Percentiles rank a stretch among this genome's conserved stretches.
Evolutionary conservation across 2,888 invertebrate genomes (phyloP).

Genomic region (Gymnocheta viridis): DNA sequence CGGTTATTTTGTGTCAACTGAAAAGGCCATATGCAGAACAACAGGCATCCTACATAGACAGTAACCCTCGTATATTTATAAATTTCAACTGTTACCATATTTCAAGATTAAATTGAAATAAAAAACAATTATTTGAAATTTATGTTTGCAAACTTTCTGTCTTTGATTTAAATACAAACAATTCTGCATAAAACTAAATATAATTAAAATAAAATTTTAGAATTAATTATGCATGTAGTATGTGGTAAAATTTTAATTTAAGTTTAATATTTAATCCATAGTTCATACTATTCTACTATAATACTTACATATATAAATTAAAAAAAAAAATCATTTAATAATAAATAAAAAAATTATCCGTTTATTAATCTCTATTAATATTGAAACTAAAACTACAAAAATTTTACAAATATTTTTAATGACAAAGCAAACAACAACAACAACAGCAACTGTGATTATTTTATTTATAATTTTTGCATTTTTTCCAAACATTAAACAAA

Average conservation of each 20-base stretch:
- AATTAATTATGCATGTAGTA: background rate
- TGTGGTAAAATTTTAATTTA: conserved; percentile 31
- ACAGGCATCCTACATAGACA: too few relatives aligned
- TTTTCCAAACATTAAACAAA: conserved; percentile 51
- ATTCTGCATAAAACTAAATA: background rate
- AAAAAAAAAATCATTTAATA: conserved; percentile 54
- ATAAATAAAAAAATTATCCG: conserved; percentile 63
- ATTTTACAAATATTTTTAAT: conserved; percentile 53
- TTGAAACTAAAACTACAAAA: conserved; percentile 47
- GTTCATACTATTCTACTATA: conserved; percentile 33
- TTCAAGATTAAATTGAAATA: too few relatives aligned
- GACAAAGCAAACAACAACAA: conserved; percentile 58
- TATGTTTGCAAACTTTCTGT: background rate
- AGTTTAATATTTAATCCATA: conserved; percentile 13
- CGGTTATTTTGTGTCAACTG: too few relatives aligned
- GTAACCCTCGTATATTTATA: too few relatives aligned
- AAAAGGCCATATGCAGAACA: too few relatives aligned
- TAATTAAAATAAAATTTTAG: background rate
- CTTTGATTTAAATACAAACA: background rate
- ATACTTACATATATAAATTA: conserved; percentile 13
- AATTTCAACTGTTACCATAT: too few relatives aligned
- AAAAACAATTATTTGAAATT: too few relatives aligned
- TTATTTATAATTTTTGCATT: conserved; percentile 65
- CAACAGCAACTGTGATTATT: conserved; percentile 67
- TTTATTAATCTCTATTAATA: conserved; percentile 65